These are phyloP conservation scores for Panthera leo DNA, from an alignment of 2,113 vertebrate genomes.

Conservation along the genomic window DNA sequence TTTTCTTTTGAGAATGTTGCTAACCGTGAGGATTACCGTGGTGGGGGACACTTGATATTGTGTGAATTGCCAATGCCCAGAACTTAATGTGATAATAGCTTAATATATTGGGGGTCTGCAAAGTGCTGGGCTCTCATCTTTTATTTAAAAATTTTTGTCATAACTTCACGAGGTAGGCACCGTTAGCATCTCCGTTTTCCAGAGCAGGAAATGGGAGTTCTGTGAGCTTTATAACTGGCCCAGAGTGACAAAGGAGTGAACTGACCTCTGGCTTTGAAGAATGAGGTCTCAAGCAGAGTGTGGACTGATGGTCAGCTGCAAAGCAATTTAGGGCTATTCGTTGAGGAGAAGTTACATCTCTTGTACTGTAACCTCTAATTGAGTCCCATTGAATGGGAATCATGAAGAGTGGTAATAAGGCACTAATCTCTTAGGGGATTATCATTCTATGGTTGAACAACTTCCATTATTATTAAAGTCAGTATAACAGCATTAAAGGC, in stretches of 20 bases:
- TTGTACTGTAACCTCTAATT: background rate
- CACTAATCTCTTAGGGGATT: background rate
- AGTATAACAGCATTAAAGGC: background rate
- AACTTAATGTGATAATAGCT: background rate
- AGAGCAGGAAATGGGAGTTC: background rate
- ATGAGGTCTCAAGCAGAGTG: too few relatives aligned
- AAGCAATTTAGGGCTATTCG: rapidly evolving
- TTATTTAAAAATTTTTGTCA: background rate
- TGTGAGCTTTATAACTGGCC: background rate
- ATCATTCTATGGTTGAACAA: background rate
- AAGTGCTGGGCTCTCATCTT: background rate
- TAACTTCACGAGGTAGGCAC: background rate
- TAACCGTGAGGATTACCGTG: background rate
- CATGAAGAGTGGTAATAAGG: background rate
- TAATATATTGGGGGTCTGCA: too few relatives aligned
- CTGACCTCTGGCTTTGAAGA: background rate
- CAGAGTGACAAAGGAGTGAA: background rate
- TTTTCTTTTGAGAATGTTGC: background rate
- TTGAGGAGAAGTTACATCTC: background rate
- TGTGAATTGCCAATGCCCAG: background rate
- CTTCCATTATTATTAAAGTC: background rate
- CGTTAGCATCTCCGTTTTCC: background rate
- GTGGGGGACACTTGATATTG: background rate
- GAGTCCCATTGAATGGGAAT: background rate
- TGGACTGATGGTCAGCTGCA: background rate